Conservation (phyloP, 2,113 vertebrate genomes). For the Dunckerocampus dactyliophorus region DNA sequence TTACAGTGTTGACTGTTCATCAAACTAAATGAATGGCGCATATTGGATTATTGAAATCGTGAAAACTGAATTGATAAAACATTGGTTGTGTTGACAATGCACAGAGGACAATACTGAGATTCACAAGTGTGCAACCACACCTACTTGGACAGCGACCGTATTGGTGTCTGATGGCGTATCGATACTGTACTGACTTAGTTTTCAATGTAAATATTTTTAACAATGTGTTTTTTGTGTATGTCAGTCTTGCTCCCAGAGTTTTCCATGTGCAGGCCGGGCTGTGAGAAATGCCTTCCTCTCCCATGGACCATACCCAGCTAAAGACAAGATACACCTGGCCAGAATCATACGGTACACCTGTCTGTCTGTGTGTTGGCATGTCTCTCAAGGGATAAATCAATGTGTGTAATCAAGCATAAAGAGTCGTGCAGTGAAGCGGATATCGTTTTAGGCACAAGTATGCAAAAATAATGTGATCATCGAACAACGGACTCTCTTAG, state of each 20-base stretch:
- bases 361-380: constrained; percentile 20
- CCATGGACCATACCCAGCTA: constrained; percentile 90
- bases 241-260: constrained; percentile 92
- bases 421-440: constrained; percentile 1
- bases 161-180: too few relatives aligned
- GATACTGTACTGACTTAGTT: too few relatives aligned
- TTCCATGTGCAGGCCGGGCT: constrained; percentile 87
- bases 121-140: too few relatives aligned
- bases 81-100: background rate
- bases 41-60: too few relatives aligned
- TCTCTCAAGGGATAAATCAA: constrained; percentile 28
- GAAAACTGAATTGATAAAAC: too few relatives aligned
- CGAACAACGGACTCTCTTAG: too few relatives aligned
- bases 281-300: constrained; percentile 89
- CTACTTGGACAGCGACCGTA: too few relatives aligned
- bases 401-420: constrained; percentile 41
- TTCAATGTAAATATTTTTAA: too few relatives aligned
- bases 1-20: too few relatives aligned
- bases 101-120: background rate
- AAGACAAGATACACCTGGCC: constrained; percentile 92
- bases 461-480: too few relatives aligned
- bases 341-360: constrained; percentile 79
- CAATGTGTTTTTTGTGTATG: constrained; percentile 17
- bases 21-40: too few relatives aligned
- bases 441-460: too few relatives aligned